Conservation (phyloP, 2,797 vertebrate species). For the Tokudaia tokunoshimensis region DNA sequence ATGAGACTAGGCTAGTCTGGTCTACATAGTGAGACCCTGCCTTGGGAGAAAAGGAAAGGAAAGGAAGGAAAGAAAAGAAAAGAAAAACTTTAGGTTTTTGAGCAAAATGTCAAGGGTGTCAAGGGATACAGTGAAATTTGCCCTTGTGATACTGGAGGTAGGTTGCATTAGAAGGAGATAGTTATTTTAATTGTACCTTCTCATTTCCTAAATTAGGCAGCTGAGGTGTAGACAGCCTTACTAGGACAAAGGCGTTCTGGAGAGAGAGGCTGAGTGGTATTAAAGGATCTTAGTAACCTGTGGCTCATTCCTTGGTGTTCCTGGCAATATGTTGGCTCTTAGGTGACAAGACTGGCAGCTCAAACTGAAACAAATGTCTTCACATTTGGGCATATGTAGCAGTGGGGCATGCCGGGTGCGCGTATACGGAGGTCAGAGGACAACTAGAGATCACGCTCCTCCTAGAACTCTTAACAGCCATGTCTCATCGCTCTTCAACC, state of each 20-base stretch:
- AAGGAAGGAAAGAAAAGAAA: not conserved
- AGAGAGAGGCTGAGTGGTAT: not conserved
- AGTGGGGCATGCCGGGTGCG: not conserved
- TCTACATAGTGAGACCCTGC: not conserved
- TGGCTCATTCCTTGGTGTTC: not conserved
- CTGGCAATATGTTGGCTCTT: constrained; percentile 6
- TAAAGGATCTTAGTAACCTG: not conserved
- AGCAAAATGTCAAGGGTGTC: not conserved
- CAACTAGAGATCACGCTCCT: not conserved
- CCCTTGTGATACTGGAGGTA: constrained; percentile 21
- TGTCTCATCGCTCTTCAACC: not conserved
- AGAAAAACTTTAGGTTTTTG: not conserved
- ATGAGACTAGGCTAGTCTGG: not conserved
- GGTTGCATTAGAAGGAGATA: not conserved
- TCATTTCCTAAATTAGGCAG: constrained; percentile 32
- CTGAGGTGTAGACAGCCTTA: constrained; percentile 39
- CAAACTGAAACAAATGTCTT: not conserved
- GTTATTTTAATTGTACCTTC: not conserved
- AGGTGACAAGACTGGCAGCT: constrained; percentile 9
- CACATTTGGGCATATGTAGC: not conserved
- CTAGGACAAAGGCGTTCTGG: not conserved
- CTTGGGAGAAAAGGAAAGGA: not conserved
- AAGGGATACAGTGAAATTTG: constrained; percentile 37
- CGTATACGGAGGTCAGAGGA: not conserved
- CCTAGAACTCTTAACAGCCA: accelerated